Evolutionary conservation across 2,113 vertebrate species (phyloP).

Genomic region (Tonatia bakeri): DNA sequence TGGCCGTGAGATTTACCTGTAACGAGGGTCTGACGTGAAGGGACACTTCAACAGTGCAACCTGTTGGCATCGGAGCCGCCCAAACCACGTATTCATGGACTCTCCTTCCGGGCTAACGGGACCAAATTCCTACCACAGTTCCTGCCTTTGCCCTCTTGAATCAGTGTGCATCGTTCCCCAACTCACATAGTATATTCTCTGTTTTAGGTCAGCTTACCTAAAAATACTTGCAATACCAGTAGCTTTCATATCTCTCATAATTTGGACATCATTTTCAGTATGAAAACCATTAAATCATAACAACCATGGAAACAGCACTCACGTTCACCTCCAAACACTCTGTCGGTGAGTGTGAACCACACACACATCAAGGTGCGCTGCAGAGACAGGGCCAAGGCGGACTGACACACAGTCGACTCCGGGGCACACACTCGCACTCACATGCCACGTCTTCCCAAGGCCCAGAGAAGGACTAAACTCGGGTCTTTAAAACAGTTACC

Average conservation of each 20-base stretch:
- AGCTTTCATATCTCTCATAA: conserved; percentile 64
- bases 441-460: conserved; percentile 81
- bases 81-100: neutral
- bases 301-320: conserved; percentile 55
- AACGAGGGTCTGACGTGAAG: neutral
- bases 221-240: conserved; percentile 43
- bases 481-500: conserved; percentile 54
- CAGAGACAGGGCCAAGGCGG: conserved; percentile 55
- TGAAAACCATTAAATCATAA: conserved; percentile 54
- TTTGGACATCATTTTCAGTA: conserved; percentile 71
- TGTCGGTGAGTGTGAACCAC: conserved; percentile 23
- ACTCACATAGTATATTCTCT: conserved; percentile 10
- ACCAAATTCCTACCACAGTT: conserved; percentile 31
- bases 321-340: neutral
- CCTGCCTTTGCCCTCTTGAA: neutral
- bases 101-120: conserved; percentile 31
- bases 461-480: conserved; percentile 50
- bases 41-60: neutral
- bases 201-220: conserved; percentile 23
- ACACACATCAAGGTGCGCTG: conserved; percentile 32
- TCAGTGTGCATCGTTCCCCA: neutral
- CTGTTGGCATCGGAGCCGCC: neutral
- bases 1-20: neutral
- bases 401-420: conserved; percentile 56
- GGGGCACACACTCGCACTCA: conserved; percentile 93